These are phyloP conservation scores for Panagrolaimus sp. DNA, from an alignment of 1,140 invertebrate genomes.

Conservation along the genomic window DNA sequence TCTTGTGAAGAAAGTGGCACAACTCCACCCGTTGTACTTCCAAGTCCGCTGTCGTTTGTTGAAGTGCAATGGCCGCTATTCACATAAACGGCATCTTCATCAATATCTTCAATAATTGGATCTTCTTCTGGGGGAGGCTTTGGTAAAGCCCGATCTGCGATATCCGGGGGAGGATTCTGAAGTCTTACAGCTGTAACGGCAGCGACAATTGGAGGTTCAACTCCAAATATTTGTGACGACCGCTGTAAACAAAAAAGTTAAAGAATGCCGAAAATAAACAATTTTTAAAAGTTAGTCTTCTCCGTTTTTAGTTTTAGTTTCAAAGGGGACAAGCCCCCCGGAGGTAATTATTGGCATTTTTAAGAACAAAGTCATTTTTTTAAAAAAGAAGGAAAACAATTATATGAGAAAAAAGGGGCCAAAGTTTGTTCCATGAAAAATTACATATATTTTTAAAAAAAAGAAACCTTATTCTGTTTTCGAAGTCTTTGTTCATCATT, in stretches of 20 bases:
- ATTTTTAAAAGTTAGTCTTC: background rate
- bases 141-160: constrained; percentile 4
- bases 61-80: constrained; percentile 23
- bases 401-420: too few species aligned
- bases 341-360: too few species aligned
- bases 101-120: background rate
- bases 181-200: background rate
- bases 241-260: background rate
- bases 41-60: constrained; percentile 27
- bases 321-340: too few species aligned
- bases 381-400: too few species aligned
- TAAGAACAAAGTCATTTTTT: too few species aligned
- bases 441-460: too few species aligned
- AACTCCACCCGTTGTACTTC: constrained; percentile 37
- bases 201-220: background rate
- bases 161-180: background rate
- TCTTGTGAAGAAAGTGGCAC: constrained; percentile 29
- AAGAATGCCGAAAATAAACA: too few species aligned
- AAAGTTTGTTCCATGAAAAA: too few species aligned
- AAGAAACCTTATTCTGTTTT: constrained; percentile 7
- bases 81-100: constrained; percentile 32
- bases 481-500: constrained; percentile 3
- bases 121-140: constrained; percentile 9
- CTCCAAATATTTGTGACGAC: constrained; percentile 13
- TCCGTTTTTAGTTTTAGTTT: background rate